Base-by-base conservation (phyloP, 2,797 vertebrate genomes). In the Danionella dracula region DNA sequence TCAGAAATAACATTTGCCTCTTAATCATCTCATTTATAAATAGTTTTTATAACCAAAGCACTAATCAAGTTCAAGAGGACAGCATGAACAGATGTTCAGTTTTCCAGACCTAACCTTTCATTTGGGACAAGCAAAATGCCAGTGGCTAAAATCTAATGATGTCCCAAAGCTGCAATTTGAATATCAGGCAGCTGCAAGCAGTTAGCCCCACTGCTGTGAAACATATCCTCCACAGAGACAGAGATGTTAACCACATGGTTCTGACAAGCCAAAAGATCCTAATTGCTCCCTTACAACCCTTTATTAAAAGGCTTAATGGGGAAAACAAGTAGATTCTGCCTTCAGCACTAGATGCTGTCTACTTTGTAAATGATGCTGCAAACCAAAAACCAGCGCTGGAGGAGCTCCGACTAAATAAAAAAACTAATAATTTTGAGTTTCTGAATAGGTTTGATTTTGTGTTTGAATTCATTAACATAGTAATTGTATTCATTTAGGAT, bases 91-190 rank as follows among this genome's bases (percentile, higher is more conserved):
- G 65, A 64, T 70, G 57, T 70, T 59, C 50, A 57, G 64, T 45
- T 71, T 68, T 62, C 56, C 34, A 71, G 74, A 62, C 69, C 78
- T 72, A 89, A 72, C 86, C 86, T 74, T 81, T 83, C 73, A 89
- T 90, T 90, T 90, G 79, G 73, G 76, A 82, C 80, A 80, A 80
- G 79, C 78, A 70, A 83, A 78, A 84, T 69, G 56, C 32, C 66
- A 68, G 23, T 54, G 66, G 48, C 68, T 73, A 69, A 61, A 84
- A 57, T 51, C 77, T 75, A 74, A 42, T 66, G 69, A 66, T 61
- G 41, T 72, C 77, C 79, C 76, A 73, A 66, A 82, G 73, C 85
- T 87, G 73, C 84, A 89, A 90, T 90, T 88, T 86, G 48, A 77
- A 59, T 57, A 71, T 64, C 73, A 78, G 78, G 84, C 88, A 90